A percentile compares a stretch with the other conserved stretches of the same genome.
phyloP scores from a whole-genome alignment of 2,113 vertebrate genomes.

The Ctenomys sociabilis region DNA sequence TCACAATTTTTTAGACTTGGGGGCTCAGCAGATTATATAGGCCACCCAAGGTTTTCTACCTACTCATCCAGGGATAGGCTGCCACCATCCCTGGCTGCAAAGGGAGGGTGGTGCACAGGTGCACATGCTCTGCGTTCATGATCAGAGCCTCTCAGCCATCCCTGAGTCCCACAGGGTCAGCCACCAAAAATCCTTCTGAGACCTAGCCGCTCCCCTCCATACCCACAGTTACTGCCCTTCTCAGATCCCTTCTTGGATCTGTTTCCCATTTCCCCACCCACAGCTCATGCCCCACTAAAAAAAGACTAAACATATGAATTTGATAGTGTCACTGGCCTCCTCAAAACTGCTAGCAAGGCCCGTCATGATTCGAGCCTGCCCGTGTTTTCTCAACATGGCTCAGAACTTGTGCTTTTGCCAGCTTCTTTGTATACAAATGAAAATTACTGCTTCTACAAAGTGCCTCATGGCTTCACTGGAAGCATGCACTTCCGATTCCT shows the following conservation, averaged over 20 bases:
- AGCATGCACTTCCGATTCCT: background rate
- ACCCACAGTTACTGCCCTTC: background rate
- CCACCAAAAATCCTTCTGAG: background rate
- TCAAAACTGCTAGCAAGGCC: background rate
- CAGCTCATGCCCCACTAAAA: background rate
- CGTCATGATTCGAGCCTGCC: background rate
- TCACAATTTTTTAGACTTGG: background rate
- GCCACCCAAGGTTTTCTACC: conserved; percentile 9
- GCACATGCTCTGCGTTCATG: background rate
- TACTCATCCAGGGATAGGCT: background rate
- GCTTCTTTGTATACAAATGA: background rate
- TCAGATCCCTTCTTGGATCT: background rate
- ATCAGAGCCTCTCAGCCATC: background rate
- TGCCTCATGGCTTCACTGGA: background rate
- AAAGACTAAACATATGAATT: conserved; percentile 9
- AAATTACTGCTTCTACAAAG: conserved; percentile 8
- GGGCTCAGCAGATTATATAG: background rate
- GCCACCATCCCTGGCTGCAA: background rate
- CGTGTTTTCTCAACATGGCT: background rate
- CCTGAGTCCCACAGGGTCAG: background rate
- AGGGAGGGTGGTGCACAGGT: background rate
- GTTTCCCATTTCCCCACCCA: background rate
- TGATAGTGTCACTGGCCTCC: background rate
- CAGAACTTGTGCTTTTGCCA: background rate
- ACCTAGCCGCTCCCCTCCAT: background rate